Base-by-base conservation (phyloP, 2,888 invertebrate species). In the Alsophila aescularia region DNA sequence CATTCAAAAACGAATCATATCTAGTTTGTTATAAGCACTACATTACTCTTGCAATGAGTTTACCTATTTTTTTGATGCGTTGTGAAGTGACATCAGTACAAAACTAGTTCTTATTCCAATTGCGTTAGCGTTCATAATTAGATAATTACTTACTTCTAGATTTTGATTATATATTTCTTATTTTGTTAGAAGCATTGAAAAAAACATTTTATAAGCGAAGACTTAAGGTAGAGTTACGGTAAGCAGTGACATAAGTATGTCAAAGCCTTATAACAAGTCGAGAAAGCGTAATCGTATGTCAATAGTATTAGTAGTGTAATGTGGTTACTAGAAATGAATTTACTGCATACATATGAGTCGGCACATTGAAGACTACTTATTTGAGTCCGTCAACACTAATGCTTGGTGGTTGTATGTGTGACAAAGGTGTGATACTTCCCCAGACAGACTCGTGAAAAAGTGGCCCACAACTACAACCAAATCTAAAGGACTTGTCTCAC, bases 231-330 rank as follows among this genome's bases (percentile, higher is more conserved):
- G 14, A 35, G 7, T 39, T 21, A 55, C 5, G 9, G 2, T 15
- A 35, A 9, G 24, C 13, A 13, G 10, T 5, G 35, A 9, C 4
- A 4, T 32, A 27, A 16, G n/a, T 13, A 12, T 39, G 29, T 29
- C 6, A 14, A 9, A 41, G 24, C 9, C n/a, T n/a, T n/a, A n/a
- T 31, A 67, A 69, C 64, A 63, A 39, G 49, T 45, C 15, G 40
- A 41, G 43, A 41, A 37, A 36, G 48, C 12, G 21, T 39, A 52
- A 55, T 52, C 52, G 32, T 50, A 50, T 54, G 48, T 31, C 52
- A 45, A 49, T 37, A 41, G 37, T 48, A 45, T 12, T 32, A n/a
- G n/a, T 12, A 42, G 16, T 4, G 31, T 42, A 31, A 42, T 42
- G 44, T 44, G 35, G 44, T 44, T 35, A 32, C 15, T 9, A 34